Conservation (phyloP, 2,797 vertebrate species). For the Babyrousa celebensis region DNA sequence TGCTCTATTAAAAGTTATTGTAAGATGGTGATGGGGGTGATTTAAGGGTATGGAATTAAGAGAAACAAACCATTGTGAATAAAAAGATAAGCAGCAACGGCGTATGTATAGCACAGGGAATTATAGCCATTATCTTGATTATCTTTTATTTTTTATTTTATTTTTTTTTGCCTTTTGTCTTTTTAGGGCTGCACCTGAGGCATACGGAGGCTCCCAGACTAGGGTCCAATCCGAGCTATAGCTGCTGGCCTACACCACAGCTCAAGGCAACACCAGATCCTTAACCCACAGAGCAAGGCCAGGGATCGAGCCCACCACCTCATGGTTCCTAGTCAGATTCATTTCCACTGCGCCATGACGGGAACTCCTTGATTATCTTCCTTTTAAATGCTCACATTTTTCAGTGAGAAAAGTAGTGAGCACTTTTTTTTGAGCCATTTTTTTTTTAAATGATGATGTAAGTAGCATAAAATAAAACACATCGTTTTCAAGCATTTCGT, state of each 20-base stretch:
- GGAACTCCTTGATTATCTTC: background rate
- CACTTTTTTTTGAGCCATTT: background rate
- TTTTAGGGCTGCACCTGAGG: too few species aligned
- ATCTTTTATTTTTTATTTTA: background rate
- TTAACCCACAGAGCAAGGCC: too few species aligned
- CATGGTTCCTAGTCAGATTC: too few species aligned
- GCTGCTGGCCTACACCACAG: too few species aligned
- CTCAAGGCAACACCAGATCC: too few species aligned
- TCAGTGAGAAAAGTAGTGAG: background rate
- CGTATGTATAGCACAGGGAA: background rate
- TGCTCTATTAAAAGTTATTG: background rate
- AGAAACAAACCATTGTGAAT: background rate
- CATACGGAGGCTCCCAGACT: too few species aligned
- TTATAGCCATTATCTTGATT: background rate
- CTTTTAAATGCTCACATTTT: slow-evolving; percentile 24
- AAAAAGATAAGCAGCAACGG: background rate
- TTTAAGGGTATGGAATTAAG: background rate
- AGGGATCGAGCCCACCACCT: too few species aligned
- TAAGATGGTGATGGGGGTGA: background rate
- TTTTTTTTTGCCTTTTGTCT: too few species aligned
- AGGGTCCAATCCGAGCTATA: too few species aligned
- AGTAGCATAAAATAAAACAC: background rate
- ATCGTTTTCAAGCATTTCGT: background rate
- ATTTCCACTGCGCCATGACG: too few species aligned
- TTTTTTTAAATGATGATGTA: background rate